phyloP scores from a whole-genome alignment of 2,113 vertebrate genomes.

The Felis chaus region DNA sequence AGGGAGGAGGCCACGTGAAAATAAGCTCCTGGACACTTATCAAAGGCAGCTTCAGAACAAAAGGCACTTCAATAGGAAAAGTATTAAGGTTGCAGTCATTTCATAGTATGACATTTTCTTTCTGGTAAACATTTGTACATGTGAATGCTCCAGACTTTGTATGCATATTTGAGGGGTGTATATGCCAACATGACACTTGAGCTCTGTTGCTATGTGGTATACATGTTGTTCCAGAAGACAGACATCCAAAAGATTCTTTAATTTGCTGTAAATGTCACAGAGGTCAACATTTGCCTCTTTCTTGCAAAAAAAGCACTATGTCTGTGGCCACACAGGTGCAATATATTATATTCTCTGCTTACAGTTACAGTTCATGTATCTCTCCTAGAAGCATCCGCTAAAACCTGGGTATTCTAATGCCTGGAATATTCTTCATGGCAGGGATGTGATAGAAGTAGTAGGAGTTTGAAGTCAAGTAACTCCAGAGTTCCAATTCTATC shows the following conservation, averaged over 20 bases:
- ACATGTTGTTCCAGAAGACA: not conserved
- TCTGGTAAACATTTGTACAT: not conserved
- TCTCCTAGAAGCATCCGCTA: not conserved
- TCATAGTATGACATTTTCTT: not conserved
- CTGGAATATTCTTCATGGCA: not conserved
- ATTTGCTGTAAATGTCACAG: not conserved
- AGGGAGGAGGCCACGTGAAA: not conserved
- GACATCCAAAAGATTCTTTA: not conserved
- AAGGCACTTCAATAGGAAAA: not conserved
- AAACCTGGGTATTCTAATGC: not conserved
- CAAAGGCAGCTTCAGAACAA: not conserved
- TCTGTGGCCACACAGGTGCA: not conserved
- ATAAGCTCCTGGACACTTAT: not conserved
- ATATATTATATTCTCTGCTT: not conserved
- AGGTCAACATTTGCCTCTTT: not conserved
- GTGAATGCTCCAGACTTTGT: not conserved
- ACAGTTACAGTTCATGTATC: not conserved
- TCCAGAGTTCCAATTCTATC: not conserved
- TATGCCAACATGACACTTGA: not conserved
- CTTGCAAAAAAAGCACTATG: not conserved
- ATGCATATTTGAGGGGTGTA: not conserved
- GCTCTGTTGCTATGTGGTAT: not conserved
- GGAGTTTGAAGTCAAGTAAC: not conserved
- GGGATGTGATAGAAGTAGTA: not conserved
- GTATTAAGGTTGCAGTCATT: not conserved